Conservation (phyloP, 2,113 vertebrate genomes). For the Epinephelus moara region DNA sequence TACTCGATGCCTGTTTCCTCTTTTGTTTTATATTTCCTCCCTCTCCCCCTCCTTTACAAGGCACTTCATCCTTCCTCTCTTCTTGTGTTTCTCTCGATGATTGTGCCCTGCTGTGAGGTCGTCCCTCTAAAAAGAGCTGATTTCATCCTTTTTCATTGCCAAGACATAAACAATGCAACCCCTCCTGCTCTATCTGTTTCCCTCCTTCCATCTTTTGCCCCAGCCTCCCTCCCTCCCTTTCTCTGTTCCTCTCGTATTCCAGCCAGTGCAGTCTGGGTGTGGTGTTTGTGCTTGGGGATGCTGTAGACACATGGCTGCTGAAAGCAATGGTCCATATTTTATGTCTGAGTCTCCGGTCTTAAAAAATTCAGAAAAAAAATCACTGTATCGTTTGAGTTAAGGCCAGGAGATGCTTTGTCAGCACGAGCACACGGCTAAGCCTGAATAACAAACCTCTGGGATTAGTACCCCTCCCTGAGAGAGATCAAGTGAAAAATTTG, state of each 20-base stretch:
- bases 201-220: conserved; percentile 17
- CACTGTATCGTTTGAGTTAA: conserved; percentile 36
- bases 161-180: conserved; percentile 73
- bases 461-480: conserved; percentile 32
- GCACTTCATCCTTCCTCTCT: conserved; percentile 3
- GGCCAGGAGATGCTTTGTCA: conserved; percentile 57
- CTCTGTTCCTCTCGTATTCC: conserved; percentile 34
- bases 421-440: conserved; percentile 43
- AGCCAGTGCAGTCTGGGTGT: conserved; percentile 74
- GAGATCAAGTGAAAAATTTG: conserved; percentile 36
- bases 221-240: conserved; percentile 14
- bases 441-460: conserved; percentile 45
- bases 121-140: conserved; percentile 70
- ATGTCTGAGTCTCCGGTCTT: conserved; percentile 14
- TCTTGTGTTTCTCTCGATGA: conserved; percentile 22
- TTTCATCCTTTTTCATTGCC: conserved; percentile 71
- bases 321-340: conserved; percentile 46
- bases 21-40: conserved; percentile 20
- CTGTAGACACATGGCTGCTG: conserved; percentile 49
- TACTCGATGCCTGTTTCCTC: neutral
- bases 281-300: conserved; percentile 58
- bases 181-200: conserved; percentile 43
- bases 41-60: conserved; percentile 2
- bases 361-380: conserved; percentile 22
- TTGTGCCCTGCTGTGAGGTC: conserved; percentile 50